Evolutionary conservation across 2,113 vertebrate species (phyloP).

Genomic region (Cygnus buccinator): DNA sequence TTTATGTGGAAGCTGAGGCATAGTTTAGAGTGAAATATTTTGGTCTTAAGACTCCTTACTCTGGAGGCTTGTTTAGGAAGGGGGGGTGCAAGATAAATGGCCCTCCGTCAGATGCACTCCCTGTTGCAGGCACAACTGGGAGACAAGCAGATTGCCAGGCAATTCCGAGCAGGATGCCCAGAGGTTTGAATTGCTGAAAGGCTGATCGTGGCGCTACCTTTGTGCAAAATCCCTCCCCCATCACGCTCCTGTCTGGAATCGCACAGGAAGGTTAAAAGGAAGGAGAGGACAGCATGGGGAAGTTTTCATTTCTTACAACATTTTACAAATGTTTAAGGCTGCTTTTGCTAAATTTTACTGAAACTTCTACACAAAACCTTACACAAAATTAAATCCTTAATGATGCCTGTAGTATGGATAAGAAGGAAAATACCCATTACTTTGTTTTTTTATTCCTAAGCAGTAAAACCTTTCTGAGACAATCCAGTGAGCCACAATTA

Average conservation of each 20-base stretch:
- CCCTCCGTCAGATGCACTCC: background rate
- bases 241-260: accelerated
- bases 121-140: background rate
- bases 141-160: background rate
- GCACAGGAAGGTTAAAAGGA: background rate
- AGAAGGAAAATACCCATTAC: background rate
- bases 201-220: background rate
- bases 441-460: background rate
- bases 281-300: background rate
- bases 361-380: background rate
- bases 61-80: background rate
- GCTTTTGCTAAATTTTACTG: background rate
- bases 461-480: background rate
- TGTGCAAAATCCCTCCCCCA: background rate
- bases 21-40: background rate
- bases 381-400: background rate
- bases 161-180: background rate
- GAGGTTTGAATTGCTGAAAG: background rate
- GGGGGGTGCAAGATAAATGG: background rate
- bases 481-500: background rate
- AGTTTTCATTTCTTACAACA: no score
- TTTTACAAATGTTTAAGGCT: background rate
- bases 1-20: background rate
- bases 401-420: background rate
- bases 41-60: background rate